Conservation (phyloP, 2,888 invertebrate genomes). For the Gastracanthus pulcherrimus region DNA sequence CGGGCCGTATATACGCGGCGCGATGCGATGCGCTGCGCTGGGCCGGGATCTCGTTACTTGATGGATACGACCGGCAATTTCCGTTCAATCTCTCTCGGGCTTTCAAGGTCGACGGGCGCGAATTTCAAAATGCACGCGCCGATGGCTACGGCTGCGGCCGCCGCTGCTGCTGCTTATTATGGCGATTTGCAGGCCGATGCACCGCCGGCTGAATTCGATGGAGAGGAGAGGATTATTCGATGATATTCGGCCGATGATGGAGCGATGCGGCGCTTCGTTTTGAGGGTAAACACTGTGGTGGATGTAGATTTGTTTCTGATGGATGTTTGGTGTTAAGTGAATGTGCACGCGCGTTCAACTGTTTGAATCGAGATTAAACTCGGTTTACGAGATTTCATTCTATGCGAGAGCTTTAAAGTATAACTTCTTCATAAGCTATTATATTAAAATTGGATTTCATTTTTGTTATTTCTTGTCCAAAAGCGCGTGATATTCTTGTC, state of each 20-base stretch:
- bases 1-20: neutral
- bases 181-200: neutral
- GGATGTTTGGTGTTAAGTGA: too few species aligned
- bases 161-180: neutral
- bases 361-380: too few species aligned
- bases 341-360: too few species aligned
- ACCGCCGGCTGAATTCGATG: neutral
- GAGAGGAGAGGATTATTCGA: neutral
- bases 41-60: conserved; percentile 62
- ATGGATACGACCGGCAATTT: conserved; percentile 61
- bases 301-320: too few species aligned
- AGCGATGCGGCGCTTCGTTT: conserved; percentile 1
- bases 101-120: conserved; percentile 32
- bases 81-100: conserved; percentile 48
- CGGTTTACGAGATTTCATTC: too few species aligned
- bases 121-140: neutral
- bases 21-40: too few species aligned
- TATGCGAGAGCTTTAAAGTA: too few species aligned
- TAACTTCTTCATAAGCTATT: too few species aligned
- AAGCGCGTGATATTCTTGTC: too few species aligned
- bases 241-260: neutral
- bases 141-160: neutral
- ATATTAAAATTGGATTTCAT: too few species aligned
- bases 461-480: too few species aligned
- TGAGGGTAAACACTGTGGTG: neutral